Evolutionary conservation across 2,888 invertebrate genomes (phyloP).

Genomic region (Mermis nigrescens): DNA sequence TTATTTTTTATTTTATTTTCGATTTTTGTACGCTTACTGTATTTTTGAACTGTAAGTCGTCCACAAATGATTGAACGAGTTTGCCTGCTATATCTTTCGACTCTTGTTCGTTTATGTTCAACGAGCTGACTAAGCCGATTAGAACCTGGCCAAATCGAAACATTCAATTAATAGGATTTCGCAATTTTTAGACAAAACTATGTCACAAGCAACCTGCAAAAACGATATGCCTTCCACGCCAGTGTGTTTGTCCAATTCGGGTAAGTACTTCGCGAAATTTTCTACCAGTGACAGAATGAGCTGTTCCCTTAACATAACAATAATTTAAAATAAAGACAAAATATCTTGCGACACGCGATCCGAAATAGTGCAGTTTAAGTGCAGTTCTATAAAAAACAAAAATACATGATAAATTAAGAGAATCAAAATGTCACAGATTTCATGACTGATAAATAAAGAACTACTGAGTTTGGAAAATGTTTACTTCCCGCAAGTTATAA

Average conservation of each 20-base stretch:
- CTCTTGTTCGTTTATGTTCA: background rate
- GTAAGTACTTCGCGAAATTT: conserved; percentile 46
- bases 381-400: too few species aligned
- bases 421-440: too few species aligned
- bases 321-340: too few species aligned
- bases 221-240: background rate
- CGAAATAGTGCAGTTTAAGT: too few species aligned
- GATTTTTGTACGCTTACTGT: background rate
- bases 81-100: background rate
- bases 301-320: too few species aligned
- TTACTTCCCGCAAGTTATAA: too few species aligned
- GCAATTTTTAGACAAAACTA: background rate
- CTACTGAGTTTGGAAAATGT: too few species aligned
- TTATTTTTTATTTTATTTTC: too few species aligned
- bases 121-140: background rate
- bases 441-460: too few species aligned
- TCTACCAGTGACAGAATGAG: conserved; percentile 33
- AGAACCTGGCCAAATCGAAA: background rate
- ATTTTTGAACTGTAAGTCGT: background rate
- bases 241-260: background rate
- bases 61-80: background rate
- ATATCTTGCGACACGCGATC: too few species aligned
- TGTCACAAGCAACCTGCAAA: background rate
- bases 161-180: background rate
- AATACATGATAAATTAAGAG: too few species aligned